Base-by-base conservation (phyloP, 1,140 invertebrate species). In the Zaprionus kolodkinae region DNA sequence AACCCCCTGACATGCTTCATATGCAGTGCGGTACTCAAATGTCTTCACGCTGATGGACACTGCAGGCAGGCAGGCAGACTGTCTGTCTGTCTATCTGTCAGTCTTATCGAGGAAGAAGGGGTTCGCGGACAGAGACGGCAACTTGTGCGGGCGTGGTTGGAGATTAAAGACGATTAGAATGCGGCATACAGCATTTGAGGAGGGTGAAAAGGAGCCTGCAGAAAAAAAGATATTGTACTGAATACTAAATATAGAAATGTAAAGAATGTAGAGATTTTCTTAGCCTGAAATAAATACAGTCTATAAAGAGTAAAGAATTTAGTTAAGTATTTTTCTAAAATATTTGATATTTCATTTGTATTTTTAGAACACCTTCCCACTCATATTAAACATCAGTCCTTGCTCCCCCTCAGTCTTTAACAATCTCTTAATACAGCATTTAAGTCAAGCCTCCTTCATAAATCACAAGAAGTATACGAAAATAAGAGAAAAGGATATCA, bases 1-100 rank as follows among this genome's bases (percentile, higher is more conserved):
- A 72, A 50, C 38, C 62, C 57, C 60, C 56, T 30, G 52, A 64
- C 63, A 35, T 84, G 72, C 80, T 87, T 88, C 69, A 80, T 88
- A 87, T 87, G 84, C 84, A 89, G 55, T 75, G 33, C 77, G 70
- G 69, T 84, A 72, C 67, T 78, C 70, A 61, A 60, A 79, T 71
- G 76, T 83, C 83, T 79, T 66, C 15, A 17, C 68, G 57, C 65
- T 85, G 81, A 85, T 80, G 74, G 72, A 79, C 64, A 72, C 45
- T 80, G 55, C 74, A 45, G 43, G 35, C 74, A 45, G 43, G 27
- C 52, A 65, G 36, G 10, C 35, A n/a, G n/a, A n/a, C n/a, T n/a
- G n/a, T n/a, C n/a, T n/a, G n/a, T n/a, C n/a, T n/a, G n/a, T n/a
- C n/a, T n/a, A n/a, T n/a, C 52, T 30, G 30, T n/a, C 17, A 55